Conservation (phyloP, 2,797 vertebrate species). For the Hemitrygon akajei region DNA sequence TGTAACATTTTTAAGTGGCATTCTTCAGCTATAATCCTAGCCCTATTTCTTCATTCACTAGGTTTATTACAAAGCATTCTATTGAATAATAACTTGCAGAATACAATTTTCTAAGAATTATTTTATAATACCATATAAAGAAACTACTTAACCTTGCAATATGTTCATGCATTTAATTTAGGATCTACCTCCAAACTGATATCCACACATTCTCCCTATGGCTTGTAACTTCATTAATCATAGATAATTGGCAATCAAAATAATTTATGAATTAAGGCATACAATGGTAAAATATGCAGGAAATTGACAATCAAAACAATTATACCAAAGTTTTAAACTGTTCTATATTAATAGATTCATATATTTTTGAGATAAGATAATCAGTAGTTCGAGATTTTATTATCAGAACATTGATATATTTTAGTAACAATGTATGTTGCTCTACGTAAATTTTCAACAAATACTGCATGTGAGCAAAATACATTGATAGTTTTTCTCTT, state of each 20-base stretch:
- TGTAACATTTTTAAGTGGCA: neutral
- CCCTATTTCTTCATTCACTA: neutral
- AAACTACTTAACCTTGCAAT: neutral
- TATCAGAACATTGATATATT: neutral
- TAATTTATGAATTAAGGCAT: slow-evolving; percentile 11
- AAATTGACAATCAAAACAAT: slow-evolving; percentile 14
- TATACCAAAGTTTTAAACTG: neutral
- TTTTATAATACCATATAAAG: slow-evolving; percentile 21
- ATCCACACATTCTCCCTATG: neutral
- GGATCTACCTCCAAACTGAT: neutral
- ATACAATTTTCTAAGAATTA: neutral
- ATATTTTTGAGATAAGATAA: neutral
- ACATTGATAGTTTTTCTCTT: neutral
- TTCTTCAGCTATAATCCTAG: neutral
- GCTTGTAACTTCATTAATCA: neutral
- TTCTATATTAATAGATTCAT: neutral
- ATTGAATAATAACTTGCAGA: neutral
- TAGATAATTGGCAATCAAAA: neutral
- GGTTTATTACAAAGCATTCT: neutral
- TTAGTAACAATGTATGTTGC: neutral
- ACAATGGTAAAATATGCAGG: neutral
- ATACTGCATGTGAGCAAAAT: neutral
- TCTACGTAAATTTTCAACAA: neutral
- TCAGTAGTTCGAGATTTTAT: neutral
- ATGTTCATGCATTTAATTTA: slow-evolving; percentile 17